phyloP scores from a whole-genome alignment of 2,888 invertebrate species.

The Tethea ocularis region DNA sequence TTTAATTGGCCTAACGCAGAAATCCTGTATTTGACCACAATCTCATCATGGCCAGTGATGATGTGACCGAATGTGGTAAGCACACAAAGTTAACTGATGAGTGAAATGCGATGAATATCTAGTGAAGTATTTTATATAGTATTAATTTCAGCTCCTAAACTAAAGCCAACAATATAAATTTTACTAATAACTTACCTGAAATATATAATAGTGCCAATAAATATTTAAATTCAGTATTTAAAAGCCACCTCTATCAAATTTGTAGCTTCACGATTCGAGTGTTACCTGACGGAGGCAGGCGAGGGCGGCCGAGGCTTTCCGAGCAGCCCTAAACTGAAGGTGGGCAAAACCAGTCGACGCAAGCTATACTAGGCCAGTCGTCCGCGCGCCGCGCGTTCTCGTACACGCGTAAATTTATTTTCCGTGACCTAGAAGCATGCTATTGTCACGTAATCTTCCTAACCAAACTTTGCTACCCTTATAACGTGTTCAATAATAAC shows the following conservation, averaged over 20 bases:
- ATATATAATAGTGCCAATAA: no score
- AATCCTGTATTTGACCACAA: no score
- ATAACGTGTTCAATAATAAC: conserved; percentile 8
- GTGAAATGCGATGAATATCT: background rate
- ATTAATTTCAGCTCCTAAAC: no score
- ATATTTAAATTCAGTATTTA: background rate
- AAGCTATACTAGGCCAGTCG: conserved; percentile 54
- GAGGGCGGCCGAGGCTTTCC: conserved; percentile 50
- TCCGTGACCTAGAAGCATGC: conserved; percentile 40
- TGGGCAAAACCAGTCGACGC: conserved; percentile 57
- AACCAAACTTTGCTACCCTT: conserved; percentile 46
- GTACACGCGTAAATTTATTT: conserved; percentile 29
- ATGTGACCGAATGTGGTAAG: no score
- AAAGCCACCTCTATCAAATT: conserved; percentile 45
- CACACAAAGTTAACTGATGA: no score
- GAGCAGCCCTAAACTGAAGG: conserved; percentile 44
- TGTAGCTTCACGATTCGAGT: conserved; percentile 39
- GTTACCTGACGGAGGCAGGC: conserved; percentile 58
- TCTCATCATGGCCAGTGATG: no score
- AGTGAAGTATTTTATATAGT: background rate
- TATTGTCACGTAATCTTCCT: conserved; percentile 38
- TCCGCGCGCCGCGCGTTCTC: conserved; percentile 49
- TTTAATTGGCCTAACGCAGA: no score
- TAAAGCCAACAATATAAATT: no score
- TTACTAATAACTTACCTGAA: no score